Evolutionary conservation across 2,113 vertebrate species (phyloP).

Genomic region (Calidris pugnax): DNA sequence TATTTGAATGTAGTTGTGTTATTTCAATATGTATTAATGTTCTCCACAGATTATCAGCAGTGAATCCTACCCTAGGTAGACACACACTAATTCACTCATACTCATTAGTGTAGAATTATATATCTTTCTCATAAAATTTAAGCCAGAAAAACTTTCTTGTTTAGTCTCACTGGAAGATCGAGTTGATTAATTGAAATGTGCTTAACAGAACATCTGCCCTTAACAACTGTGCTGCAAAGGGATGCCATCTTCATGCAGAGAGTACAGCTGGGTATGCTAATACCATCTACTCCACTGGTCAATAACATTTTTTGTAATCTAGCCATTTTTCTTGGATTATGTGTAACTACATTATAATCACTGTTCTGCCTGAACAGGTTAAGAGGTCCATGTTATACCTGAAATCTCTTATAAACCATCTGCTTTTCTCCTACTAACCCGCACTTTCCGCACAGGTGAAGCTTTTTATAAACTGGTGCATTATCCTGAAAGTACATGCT

Average conservation of each 20-base stretch:
- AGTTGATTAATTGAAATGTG: constrained; percentile 34
- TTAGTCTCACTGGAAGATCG: background rate
- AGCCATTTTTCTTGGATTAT: background rate
- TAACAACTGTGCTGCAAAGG: background rate
- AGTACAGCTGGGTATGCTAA: background rate
- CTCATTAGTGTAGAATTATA: background rate
- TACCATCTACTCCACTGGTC: background rate
- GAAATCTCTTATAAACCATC: background rate
- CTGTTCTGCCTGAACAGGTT: background rate
- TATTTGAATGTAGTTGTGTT: background rate
- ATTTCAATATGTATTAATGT: background rate
- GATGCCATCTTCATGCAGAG: background rate
- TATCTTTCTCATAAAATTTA: background rate
- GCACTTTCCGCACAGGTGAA: background rate
- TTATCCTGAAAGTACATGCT: background rate
- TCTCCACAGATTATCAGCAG: background rate
- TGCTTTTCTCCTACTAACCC: background rate
- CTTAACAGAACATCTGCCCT: constrained; percentile 22
- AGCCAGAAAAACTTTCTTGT: background rate
- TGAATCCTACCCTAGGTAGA: background rate
- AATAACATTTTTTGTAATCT: background rate
- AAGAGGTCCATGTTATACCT: background rate
- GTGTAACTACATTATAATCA: background rate
- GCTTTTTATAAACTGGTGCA: background rate
- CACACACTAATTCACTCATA: background rate